Base-by-base conservation (phyloP, 2,113 vertebrate species). In the Maccullochella peelii region DNA sequence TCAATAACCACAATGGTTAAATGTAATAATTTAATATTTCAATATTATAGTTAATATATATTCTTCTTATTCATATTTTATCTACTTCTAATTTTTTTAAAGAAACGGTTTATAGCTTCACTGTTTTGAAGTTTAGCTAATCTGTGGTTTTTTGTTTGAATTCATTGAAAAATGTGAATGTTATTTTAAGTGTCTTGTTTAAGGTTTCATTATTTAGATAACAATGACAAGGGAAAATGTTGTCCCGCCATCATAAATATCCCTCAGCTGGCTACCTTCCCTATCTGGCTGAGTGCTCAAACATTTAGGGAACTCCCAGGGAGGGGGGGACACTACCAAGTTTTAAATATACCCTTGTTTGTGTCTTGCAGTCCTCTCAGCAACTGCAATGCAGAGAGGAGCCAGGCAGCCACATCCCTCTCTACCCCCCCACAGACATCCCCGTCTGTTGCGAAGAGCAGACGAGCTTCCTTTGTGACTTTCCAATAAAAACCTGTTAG, bases 361-460 rank as follows among this genome's bases (percentile, higher is more conserved):
- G 61, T 65, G 58, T 79, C 72, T 76, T 86, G 68, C 77, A 88
- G 79, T 86, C 25, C 55, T 82, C 70, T 75, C 73, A 74, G 80
- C 36, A 84, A 84, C 91, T 88, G 90, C 91, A 91, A 77, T 93
- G 90, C 90, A 89, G 91, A 86, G 89, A 81, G 61, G 15, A 79
- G 68, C 16, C 66, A 78, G 61, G 42, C 84, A 73, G 54, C 75
- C 74, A 40, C 78, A 79, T 36, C 27, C 40, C 54, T 18, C 81
- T 42, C 30, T 8, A 33, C 10, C 15, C 16, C 55, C 33, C 55
- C 62, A 44, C 71, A 75, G 65, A 58, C 52, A 79, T 57, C 68
- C 33, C 69, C 44, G 10, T 85, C 86, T 85, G 76, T 42, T 69
- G 73, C 2, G 11, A 66, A 20, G 33, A 87, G 71, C 68, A 71